These are phyloP conservation scores for Tethya wilhelma DNA, from an alignment of 37 sponge, comb jelly and placozoan species.

Conservation along the genomic window DNA sequence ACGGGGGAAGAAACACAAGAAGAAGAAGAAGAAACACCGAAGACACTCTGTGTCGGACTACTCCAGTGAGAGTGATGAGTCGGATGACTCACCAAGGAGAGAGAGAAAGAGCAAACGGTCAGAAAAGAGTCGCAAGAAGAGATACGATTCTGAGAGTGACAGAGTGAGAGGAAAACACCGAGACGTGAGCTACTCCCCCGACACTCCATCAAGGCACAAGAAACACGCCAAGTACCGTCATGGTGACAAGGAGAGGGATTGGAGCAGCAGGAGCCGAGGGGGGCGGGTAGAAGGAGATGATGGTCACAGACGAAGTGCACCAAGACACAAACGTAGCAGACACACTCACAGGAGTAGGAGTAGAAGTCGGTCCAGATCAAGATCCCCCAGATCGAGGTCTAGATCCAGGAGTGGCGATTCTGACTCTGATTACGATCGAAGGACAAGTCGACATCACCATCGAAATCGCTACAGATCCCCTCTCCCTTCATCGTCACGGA, in stretches of 20 bases:
- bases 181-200: background rate
- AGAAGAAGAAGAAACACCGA: conserved; percentile 33
- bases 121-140: background rate
- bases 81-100: background rate
- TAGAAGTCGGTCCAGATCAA: background rate
- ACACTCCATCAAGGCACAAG: background rate
- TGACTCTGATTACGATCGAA: no score
- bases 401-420: background rate
- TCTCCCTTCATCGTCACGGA: background rate
- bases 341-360: background rate
- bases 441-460: background rate
- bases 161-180: background rate
- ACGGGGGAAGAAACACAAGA: conserved; percentile 14
- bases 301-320: no score
- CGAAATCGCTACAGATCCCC: no score
- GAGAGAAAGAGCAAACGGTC: background rate
- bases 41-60: background rate
- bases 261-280: background rate
- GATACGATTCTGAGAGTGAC: background rate
- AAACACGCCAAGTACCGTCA: background rate
- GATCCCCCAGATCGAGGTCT: conserved; percentile 6
- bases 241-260: background rate
- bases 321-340: background rate
- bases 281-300: background rate
- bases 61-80: no score